Evolutionary conservation across 2,797 vertebrate species (phyloP).

Genomic region (Arnoldichthys spilopterus): DNA sequence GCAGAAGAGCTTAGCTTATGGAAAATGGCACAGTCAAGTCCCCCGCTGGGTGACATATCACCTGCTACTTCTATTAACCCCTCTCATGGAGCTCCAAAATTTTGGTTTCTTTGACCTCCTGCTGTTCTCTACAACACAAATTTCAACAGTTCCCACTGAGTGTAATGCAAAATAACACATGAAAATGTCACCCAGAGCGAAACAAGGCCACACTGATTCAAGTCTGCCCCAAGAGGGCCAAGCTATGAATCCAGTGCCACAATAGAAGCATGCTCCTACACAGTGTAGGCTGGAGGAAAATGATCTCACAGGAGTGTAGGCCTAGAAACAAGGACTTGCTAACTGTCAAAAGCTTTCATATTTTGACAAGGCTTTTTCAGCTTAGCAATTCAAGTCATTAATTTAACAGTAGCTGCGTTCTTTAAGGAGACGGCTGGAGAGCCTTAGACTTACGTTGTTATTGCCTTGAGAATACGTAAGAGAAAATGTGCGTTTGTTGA

Average conservation of each 20-base stretch:
- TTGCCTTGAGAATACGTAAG: slow-evolving; percentile 57
- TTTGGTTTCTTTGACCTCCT: slow-evolving; percentile 5
- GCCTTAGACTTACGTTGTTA: slow-evolving; percentile 43
- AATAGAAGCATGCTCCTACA: slow-evolving; percentile 47
- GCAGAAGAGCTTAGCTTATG: background rate
- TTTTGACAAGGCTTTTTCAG: slow-evolving; percentile 66
- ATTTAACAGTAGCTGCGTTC: slow-evolving; percentile 64
- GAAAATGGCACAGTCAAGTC: slow-evolving; percentile 17
- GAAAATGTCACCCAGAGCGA: slow-evolving; percentile 33
- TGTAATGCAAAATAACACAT: slow-evolving; percentile 33
- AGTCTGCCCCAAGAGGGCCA: slow-evolving; percentile 23
- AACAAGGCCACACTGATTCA: slow-evolving; percentile 8
- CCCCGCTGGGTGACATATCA: slow-evolving; percentile 21
- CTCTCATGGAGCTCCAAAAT: slow-evolving; percentile 6
- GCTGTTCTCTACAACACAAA: background rate
- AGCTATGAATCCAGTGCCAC: slow-evolving; percentile 12
- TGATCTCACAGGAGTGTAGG: slow-evolving; percentile 51
- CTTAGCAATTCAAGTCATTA: slow-evolving; percentile 62
- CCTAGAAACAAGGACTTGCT: slow-evolving; percentile 61
- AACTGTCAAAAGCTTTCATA: slow-evolving; percentile 70
- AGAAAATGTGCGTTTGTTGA: slow-evolving; percentile 64
- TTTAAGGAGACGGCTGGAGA: slow-evolving; percentile 54
- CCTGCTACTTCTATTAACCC: slow-evolving; percentile 5
- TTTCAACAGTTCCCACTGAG: slow-evolving; percentile 26
- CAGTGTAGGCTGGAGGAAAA: slow-evolving; percentile 63